Base-by-base conservation (phyloP, 2,888 invertebrate genomes). In the Parelbella ahira region DNA sequence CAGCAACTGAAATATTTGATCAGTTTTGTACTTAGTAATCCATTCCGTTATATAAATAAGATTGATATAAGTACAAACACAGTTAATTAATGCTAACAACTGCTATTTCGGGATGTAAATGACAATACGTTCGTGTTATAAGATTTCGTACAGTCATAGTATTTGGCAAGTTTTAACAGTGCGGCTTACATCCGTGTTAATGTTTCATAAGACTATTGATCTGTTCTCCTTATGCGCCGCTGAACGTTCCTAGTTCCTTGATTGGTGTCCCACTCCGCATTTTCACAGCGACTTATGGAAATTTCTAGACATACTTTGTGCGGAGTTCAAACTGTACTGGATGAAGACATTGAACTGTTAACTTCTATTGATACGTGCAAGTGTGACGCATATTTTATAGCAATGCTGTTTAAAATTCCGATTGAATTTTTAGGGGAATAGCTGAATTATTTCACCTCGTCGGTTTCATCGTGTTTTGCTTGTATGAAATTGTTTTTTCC, bases 401-500 rank as follows among this genome's bases (percentile, higher is more conserved):
- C 30, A 11, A 8, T 30, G 23, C 18, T 23, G 21, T 38, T 38
- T 15, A 23, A 38, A 23, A 9, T 24, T 39, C 7, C 23, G 9
- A 7, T 30, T 6, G 9, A 13, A 15, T 23, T 10, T 38, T 29
- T 37, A 29, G n/a, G 20, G 10, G 20, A 45, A 36, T 42, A 69
- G 63, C 64, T 58, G 58, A 64, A 61, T 62, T 56, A 48, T 53
- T 61, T 60, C 60, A 53, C 53, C 49, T 53, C 45, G 50, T 59
- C 60, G 56, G 67, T 70, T 67, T 55, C 59, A 64, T 63, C 65
- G 29, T 15, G 60, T 15, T 15, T 4, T 15, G 69, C 70, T 68
- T 68, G 57, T 60, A 53, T 58, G 44, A 60, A 73, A 75, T 72
- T 73, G 67, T 62, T 66, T 74, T 70, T 73, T 65, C 62, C 63